Conservation (phyloP, 2,888 invertebrate genomes). For the Oscheius sp. region DNA sequence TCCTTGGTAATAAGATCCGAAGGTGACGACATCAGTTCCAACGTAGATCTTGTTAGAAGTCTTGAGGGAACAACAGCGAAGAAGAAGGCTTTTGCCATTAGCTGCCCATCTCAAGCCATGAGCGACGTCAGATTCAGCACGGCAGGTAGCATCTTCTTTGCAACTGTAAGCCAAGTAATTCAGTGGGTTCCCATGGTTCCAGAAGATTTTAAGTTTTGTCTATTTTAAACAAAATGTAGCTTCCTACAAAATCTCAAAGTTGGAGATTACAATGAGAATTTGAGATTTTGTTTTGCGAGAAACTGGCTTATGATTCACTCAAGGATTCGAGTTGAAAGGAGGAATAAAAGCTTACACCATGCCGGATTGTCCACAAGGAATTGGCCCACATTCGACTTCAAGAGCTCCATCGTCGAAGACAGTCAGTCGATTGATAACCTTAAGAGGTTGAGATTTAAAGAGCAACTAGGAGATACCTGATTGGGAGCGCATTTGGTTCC, state of each 20-base stretch:
- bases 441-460: not conserved
- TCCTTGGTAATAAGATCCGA: conserved; percentile 66
- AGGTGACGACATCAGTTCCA: conserved; percentile 65
- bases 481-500: conserved; percentile 63
- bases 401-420: conserved; percentile 69
- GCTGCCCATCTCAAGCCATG: conserved; percentile 68
- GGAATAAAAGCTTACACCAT: conserved; percentile 33
- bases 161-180: too few relatives aligned
- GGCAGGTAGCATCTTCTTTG: conserved; percentile 51
- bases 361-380: conserved; percentile 65
- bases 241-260: too few relatives aligned
- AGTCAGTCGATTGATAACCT: conserved; percentile 67
- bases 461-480: conserved; percentile 38
- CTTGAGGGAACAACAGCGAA: conserved; percentile 63
- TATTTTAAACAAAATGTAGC: not conserved
- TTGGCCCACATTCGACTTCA: conserved; percentile 69
- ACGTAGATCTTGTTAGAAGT: conserved; percentile 64
- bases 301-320: too few relatives aligned
- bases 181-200: too few relatives aligned
- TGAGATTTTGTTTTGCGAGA: too few relatives aligned
- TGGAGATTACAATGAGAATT: too few relatives aligned
- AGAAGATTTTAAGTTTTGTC: too few relatives aligned
- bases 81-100: conserved; percentile 65
- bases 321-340: not conserved
- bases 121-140: conserved; percentile 58